Percentiles rank a stretch among this genome's conserved stretches.
Evolutionary conservation across 2,797 vertebrate species (phyloP).

Genomic region (Sebastes baramenuke): DNA sequence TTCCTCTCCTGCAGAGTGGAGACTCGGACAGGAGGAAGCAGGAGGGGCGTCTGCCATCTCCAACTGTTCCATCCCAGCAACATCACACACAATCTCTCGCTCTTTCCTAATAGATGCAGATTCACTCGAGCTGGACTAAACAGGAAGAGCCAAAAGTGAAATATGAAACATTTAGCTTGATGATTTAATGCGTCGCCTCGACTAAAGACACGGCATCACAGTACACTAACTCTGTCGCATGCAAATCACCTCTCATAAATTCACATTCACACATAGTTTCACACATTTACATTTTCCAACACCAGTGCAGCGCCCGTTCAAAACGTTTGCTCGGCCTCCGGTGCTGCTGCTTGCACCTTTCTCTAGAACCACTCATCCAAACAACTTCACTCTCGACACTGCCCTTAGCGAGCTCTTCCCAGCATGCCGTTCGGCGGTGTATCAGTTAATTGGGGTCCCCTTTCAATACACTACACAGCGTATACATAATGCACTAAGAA

Average conservation of each 20-base stretch:
- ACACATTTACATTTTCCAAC: slow-evolving; percentile 26
- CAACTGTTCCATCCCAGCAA: slow-evolving; percentile 66
- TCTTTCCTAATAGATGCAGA: slow-evolving; percentile 36
- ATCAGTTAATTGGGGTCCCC: not conserved
- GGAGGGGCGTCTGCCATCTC: slow-evolving; percentile 66
- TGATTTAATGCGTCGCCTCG: slow-evolving; percentile 40
- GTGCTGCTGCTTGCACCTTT: not conserved
- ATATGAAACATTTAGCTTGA: slow-evolving; percentile 48
- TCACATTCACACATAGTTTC: not conserved
- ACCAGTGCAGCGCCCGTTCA: not conserved
- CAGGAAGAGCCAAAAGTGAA: slow-evolving; percentile 47
- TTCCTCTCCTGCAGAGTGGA: slow-evolving; percentile 56
- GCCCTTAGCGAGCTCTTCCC: not conserved
- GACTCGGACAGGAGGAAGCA: slow-evolving; percentile 64
- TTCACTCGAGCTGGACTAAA: slow-evolving; percentile 32
- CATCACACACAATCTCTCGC: slow-evolving; percentile 32
- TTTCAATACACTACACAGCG: not conserved
- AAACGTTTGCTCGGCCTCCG: not conserved
- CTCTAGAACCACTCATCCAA: not conserved
- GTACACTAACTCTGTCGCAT: slow-evolving; percentile 13
- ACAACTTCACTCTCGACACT: not conserved
- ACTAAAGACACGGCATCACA: slow-evolving; percentile 12
- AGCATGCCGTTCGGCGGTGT: not conserved
- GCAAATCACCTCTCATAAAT: slow-evolving; percentile 17
- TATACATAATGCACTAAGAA: not conserved